These are phyloP conservation scores for Morpho helenor DNA, from an alignment of 2,888 invertebrate species.

Conservation along the genomic window DNA sequence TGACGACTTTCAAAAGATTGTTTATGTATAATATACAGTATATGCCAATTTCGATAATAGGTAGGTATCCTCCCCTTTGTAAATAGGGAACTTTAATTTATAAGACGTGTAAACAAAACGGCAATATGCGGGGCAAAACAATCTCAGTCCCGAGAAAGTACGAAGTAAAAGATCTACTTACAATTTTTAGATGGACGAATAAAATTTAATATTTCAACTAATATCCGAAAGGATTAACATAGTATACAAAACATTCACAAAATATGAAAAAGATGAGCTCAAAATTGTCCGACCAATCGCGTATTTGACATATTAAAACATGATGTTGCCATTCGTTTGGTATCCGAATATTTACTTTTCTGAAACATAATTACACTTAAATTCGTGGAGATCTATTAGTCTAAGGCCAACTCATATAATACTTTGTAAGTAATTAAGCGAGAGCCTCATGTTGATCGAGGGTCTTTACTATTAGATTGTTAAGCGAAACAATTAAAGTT, in stretches of 20 bases:
- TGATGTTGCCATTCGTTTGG: no score
- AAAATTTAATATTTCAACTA: conserved; percentile 49
- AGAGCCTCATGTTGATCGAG: no score
- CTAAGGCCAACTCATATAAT: not conserved
- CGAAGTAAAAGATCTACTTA: conserved; percentile 41
- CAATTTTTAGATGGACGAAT: conserved; percentile 42
- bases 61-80: conserved; percentile 70
- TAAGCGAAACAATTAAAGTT: no score
- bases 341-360: no score
- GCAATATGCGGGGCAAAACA: conserved; percentile 47
- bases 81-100: conserved; percentile 54
- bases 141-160: conserved; percentile 15
- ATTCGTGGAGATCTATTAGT: not conserved
- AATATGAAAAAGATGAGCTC: conserved; percentile 49
- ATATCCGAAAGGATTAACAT: conserved; percentile 55
- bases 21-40: conserved; percentile 1
- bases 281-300: conserved; percentile 52
- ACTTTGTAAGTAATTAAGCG: not conserved
- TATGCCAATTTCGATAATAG: conserved; percentile 16
- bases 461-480: no score
- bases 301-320: conserved; percentile 38
- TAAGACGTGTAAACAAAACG: conserved; percentile 74
- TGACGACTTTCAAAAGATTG: no score
- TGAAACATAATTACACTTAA: no score
- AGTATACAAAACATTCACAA: conserved; percentile 58